Conservation (phyloP, 2,888 invertebrate species). For the Mimachlamys varia region DNA sequence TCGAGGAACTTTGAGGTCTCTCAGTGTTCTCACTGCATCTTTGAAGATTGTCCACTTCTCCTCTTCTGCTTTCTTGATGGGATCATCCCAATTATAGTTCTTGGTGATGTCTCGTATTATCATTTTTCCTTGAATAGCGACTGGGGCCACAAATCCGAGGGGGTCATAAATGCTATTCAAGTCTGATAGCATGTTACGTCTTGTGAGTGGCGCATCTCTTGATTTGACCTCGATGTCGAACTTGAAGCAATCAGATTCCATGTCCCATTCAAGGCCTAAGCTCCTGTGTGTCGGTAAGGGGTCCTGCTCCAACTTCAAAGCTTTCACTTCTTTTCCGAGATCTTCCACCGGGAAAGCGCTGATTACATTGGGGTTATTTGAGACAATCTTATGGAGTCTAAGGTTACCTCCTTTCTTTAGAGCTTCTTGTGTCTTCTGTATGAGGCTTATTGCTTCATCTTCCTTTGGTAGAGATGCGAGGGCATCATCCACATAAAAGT, state of each 20-base stretch:
- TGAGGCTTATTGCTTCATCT: conserved; percentile 41
- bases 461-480: conserved; percentile 40
- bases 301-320: conserved; percentile 42
- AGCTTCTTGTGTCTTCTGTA: not conserved
- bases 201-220: conserved; percentile 38
- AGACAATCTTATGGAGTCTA: conserved; percentile 53
- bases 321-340: conserved; percentile 45
- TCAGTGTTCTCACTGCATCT: no score
- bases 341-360: not conserved
- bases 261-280: conserved; percentile 46
- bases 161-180: conserved; percentile 53
- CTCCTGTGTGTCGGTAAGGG: no score
- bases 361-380: conserved; percentile 28
- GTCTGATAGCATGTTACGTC: conserved; percentile 41
- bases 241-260: conserved; percentile 40
- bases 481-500: not conserved
- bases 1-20: no score
- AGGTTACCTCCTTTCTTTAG: not conserved
- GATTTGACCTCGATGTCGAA: conserved; percentile 31
- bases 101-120: not conserved
- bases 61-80: no score
- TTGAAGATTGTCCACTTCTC: no score
- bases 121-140: conserved; percentile 46
- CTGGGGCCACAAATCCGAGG: conserved; percentile 49
- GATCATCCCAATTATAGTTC: no score